Evolutionary conservation across 2,797 vertebrate genomes (phyloP), one percentile per base, ranked within the genome.

Genomic region (Petrocephalus schoutedeni): DNA sequence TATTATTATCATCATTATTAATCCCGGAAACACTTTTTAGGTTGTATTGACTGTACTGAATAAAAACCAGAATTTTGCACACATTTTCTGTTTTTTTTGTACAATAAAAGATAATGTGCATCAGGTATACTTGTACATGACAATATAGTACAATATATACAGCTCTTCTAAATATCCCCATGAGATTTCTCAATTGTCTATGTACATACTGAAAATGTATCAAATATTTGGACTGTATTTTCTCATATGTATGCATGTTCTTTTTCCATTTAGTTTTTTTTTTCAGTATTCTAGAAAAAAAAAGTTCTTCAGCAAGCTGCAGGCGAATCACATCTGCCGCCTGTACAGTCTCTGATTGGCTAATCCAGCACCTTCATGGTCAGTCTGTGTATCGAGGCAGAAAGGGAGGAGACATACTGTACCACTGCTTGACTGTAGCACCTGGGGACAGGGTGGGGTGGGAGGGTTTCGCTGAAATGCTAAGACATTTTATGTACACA

Each of bases 61-160:
- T 97, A 98, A 96, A 98, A 98, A 98, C 96, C 97, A 97, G 96
- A 97, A 96, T 96, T 97, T 97, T 98, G 97, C 98, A 97, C 97
- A 97, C 96, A 97, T 97, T 96, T 97, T 94, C 94, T 94, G 94
- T 92, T 95, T 95, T 93, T 89, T 97, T 98, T 98, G 97, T 98
- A 99, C 98, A 99, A 98, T 98, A 97, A 98, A 99, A 99, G 98
- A 98, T 99, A 98, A 97, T 99, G 98, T 99, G 97, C 98, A 99
- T 98, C 97, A 97, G 95, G 97, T 98, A 97, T 94, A 97, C 97
- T 98, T 98, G 97, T 99, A 99, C 97, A 97, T 97, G 97, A 98
- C 98, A 97, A 95, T 96, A 97, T 97, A 96, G 96, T 99, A 99
- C 98, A 99, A 93, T 98, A 99, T 99, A 97, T 99, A 99, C 98